phyloP scores from a whole-genome alignment of 2,113 vertebrate genomes.

The Epinephelus moara region DNA sequence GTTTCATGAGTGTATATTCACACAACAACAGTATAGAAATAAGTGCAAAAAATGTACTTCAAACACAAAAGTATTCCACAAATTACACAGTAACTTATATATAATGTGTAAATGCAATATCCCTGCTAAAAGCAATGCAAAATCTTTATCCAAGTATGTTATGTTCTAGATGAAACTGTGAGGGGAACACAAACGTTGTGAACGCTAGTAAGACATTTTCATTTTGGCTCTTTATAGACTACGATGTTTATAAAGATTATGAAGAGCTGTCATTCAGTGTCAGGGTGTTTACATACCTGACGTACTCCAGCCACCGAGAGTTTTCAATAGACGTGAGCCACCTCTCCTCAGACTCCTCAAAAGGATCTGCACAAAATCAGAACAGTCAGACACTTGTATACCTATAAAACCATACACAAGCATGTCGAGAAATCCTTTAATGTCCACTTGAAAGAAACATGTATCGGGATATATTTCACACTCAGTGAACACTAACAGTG shows the following conservation, averaged over 20 bases:
- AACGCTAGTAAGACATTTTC: background rate
- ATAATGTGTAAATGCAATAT: background rate
- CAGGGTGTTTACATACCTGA: conserved; percentile 86
- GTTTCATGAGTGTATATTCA: background rate
- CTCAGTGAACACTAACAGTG: background rate
- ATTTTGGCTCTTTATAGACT: background rate
- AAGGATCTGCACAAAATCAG: conserved; percentile 83
- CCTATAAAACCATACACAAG: background rate
- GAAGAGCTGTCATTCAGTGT: background rate
- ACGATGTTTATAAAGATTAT: background rate
- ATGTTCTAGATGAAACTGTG: background rate
- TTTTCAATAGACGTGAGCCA: conserved; percentile 95
- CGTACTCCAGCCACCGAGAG: conserved; percentile 93
- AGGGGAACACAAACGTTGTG: background rate
- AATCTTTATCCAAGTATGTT: background rate
- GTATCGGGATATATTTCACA: background rate
- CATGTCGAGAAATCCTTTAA: background rate
- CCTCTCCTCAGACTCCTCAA: conserved; percentile 96
- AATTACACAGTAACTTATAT: background rate
- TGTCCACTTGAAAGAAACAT: background rate
- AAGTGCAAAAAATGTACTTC: background rate
- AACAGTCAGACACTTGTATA: conserved; percentile 26
- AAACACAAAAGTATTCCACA: background rate
- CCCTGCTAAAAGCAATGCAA: background rate
- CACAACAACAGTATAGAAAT: background rate